These are phyloP conservation scores for Tetramorium alpestre DNA, from an alignment of 1,140 invertebrate genomes.

Conservation along the genomic window DNA sequence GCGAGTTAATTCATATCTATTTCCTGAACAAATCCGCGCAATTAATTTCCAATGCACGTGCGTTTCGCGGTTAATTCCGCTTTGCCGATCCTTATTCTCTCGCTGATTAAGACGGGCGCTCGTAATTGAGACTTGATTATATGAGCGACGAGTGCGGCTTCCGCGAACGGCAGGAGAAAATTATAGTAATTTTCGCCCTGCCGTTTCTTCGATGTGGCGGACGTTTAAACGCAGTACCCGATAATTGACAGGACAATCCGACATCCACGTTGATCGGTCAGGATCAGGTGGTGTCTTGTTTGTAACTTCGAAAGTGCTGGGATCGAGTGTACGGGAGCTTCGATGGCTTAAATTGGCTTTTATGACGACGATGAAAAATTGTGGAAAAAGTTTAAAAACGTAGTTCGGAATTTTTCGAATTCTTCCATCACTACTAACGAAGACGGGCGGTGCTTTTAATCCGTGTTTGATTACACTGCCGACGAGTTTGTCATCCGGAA, in stretches of 20 bases:
- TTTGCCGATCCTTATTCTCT: conserved; percentile 37
- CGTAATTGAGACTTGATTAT: conserved; percentile 52
- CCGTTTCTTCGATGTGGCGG: conserved; percentile 2
- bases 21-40: not conserved
- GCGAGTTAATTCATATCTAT: conserved; percentile 11
- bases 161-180: conserved; percentile 2
- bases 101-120: conserved; percentile 36
- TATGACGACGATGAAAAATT: conserved; percentile 44
- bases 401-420: conserved; percentile 30
- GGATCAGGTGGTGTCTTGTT: conserved; percentile 12
- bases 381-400: conserved; percentile 40
- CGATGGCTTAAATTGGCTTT: conserved; percentile 42
- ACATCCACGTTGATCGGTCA: conserved; percentile 13
- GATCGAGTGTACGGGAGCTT: conserved; percentile 2
- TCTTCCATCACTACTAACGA: conserved; percentile 35
- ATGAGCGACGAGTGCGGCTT: conserved; percentile 23
- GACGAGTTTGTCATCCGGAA: conserved; percentile 32
- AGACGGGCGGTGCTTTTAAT: conserved; percentile 41
- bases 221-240: conserved; percentile 4
- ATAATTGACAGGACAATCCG: conserved; percentile 46
- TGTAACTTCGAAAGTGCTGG: conserved; percentile 31
- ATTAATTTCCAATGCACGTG: not conserved
- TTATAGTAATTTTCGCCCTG: conserved; percentile 37
- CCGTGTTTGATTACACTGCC: conserved; percentile 34
- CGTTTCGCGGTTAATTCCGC: conserved; percentile 10